Evolutionary conservation across 1,140 invertebrate genomes (phyloP).

Genomic region (Micrasema minimum): DNA sequence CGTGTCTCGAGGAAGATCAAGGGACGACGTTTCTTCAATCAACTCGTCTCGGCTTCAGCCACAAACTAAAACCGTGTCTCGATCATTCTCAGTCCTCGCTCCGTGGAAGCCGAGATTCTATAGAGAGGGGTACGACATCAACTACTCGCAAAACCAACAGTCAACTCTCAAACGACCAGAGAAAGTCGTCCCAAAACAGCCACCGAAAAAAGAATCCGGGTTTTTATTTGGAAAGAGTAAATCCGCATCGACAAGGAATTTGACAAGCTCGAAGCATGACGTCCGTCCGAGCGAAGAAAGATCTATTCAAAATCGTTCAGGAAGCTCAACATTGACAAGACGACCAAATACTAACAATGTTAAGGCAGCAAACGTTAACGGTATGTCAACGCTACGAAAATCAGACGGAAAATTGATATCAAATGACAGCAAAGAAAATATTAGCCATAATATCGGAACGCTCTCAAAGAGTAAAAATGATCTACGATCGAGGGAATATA

Average conservation of each 20-base stretch:
- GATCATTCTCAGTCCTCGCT: constrained; percentile 84
- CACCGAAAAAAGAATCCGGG: constrained; percentile 58
- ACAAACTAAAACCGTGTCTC: constrained; percentile 79
- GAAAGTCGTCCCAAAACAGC: constrained; percentile 61
- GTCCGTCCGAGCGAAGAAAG: constrained; percentile 59
- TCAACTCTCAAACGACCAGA: constrained; percentile 61
- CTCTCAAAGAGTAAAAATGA: constrained; percentile 63
- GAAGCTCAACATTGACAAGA: constrained; percentile 56
- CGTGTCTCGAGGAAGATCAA: constrained; percentile 69
- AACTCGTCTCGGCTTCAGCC: constrained; percentile 70
- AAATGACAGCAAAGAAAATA: constrained; percentile 59
- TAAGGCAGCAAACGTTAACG: constrained; percentile 49
- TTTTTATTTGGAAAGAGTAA: constrained; percentile 56
- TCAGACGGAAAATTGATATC: constrained; percentile 56
- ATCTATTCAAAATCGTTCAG: constrained; percentile 21
- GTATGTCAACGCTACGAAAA: constrained; percentile 57
- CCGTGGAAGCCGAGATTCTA: constrained; percentile 83
- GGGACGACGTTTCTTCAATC: constrained; percentile 76
- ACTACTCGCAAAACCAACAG: constrained; percentile 78
- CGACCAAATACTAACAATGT: constrained; percentile 56
- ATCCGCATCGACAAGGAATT: constrained; percentile 57
- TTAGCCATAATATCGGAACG: constrained; percentile 60
- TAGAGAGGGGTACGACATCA: constrained; percentile 79
- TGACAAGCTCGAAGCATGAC: constrained; percentile 59
- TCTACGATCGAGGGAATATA: constrained; percentile 55